Conservation (phyloP, 1,140 invertebrate species). For the Scaptomyza montana region DNA sequence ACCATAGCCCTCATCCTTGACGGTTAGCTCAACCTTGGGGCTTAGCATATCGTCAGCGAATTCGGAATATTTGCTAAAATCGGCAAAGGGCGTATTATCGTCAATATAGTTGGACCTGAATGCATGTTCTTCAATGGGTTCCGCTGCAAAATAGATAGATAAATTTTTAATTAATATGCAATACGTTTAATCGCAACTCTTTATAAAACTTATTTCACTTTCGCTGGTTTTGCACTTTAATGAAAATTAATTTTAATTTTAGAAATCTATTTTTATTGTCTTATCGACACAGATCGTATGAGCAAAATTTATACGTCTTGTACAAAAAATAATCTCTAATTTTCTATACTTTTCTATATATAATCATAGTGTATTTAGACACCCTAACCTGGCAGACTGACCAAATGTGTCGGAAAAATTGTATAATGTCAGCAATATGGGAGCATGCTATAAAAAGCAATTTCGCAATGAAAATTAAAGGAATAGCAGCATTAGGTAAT, state of each 20-base stretch:
- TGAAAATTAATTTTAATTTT: conserved; percentile 38
- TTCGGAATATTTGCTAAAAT: conserved; percentile 66
- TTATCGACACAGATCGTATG: conserved; percentile 37
- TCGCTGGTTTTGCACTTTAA: conserved; percentile 24
- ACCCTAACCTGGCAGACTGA: background rate
- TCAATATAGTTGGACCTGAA: conserved; percentile 73
- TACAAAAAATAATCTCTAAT: conserved; percentile 25
- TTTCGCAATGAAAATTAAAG: too few species aligned
- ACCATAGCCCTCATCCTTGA: conserved; percentile 63
- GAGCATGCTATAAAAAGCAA: too few species aligned
- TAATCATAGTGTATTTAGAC: background rate
- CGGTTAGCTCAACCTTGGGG: conserved; percentile 62
- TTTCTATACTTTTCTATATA: conserved; percentile 2
- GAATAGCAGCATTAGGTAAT: too few species aligned
- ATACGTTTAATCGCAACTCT: conserved; percentile 13
- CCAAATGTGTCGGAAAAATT: background rate
- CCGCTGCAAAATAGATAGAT: conserved; percentile 43
- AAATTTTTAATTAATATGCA: conserved; percentile 4
- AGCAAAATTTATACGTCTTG: conserved; percentile 12
- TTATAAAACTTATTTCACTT: conserved; percentile 17
- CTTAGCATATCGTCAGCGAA: conserved; percentile 68
- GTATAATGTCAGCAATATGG: background rate
- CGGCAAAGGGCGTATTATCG: conserved; percentile 71
- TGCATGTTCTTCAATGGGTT: conserved; percentile 67
- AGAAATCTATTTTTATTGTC: conserved; percentile 42